These are phyloP conservation scores for Lepidurus packardi DNA, from an alignment of 1,140 invertebrate species.

Conservation along the genomic window DNA sequence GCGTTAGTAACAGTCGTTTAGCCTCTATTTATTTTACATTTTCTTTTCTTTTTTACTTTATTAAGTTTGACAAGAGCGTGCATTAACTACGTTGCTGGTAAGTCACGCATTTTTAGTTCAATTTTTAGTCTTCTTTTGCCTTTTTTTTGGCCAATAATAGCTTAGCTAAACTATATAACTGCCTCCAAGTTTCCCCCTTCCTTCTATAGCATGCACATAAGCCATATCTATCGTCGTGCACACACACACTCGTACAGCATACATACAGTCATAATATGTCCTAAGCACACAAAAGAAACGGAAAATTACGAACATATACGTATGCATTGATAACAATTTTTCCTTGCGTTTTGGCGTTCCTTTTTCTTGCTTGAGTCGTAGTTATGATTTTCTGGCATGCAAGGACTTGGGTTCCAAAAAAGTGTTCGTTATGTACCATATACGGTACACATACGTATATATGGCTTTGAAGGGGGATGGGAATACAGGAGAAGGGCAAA, in stretches of 20 bases:
- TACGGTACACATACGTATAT: no score
- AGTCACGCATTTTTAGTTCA: neutral
- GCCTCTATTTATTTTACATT: neutral
- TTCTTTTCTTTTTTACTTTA: neutral
- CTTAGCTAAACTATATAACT: neutral
- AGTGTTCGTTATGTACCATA: neutral
- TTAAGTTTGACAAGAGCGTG: neutral
- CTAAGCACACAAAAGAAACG: conserved; percentile 12
- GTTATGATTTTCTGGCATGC: neutral
- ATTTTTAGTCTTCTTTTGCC: neutral
- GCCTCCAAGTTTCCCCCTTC: neutral
- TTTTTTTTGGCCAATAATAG: neutral
- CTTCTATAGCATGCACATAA: neutral
- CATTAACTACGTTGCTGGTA: neutral
- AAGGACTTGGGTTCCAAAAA: neutral
- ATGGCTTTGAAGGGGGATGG: no score
- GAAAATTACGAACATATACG: neutral
- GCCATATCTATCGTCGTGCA: conserved; percentile 8
- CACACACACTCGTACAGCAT: neutral
- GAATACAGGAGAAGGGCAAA: no score
- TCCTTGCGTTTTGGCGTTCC: neutral
- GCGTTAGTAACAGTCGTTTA: neutral
- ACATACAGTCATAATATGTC: neutral
- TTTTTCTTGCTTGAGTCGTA: neutral
- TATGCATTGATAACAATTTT: conserved; percentile 22